Percentiles rank a stretch among this genome's conserved stretches.
These are phyloP conservation scores for Protosalanx chinensis DNA, from an alignment of 2,797 vertebrate species.

Conservation along the genomic window DNA sequence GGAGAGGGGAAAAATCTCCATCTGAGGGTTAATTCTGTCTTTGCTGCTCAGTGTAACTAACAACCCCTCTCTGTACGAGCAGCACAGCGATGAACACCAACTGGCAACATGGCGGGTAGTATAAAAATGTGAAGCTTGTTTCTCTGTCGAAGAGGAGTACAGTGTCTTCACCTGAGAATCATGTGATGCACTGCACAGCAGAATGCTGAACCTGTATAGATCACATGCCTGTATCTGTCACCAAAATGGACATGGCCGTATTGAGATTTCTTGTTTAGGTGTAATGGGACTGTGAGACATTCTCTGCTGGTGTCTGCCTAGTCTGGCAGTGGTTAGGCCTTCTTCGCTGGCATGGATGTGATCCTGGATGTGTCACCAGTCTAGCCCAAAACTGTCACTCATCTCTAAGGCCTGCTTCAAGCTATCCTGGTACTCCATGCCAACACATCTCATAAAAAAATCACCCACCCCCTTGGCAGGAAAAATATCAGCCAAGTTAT, in stretches of 20 bases:
- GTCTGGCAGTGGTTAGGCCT: slow-evolving; percentile 52
- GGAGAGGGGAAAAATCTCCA: no score
- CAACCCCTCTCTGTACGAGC: slow-evolving; percentile 1
- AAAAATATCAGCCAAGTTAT: slow-evolving; percentile 47
- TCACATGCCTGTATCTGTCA: no score
- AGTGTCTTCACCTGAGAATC: slow-evolving; percentile 33
- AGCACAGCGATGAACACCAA: slow-evolving; percentile 54
- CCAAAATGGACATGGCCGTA: no score
- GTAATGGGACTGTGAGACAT: slow-evolving; percentile 21
- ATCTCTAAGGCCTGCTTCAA: slow-evolving; percentile 57
- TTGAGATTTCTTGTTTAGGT: no score
- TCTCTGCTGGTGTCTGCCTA: slow-evolving; percentile 34
- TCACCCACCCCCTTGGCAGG: slow-evolving; percentile 48
- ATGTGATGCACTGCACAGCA: slow-evolving; percentile 28
- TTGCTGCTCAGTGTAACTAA: slow-evolving; percentile 3
- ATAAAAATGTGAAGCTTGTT: slow-evolving; percentile 18
- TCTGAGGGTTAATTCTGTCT: slow-evolving; percentile 31
- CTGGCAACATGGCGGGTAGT: slow-evolving; percentile 39
- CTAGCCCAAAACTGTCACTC: slow-evolving; percentile 74
- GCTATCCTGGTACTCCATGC: slow-evolving; percentile 61
- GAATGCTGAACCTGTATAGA: slow-evolving; percentile 16
- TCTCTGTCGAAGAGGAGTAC: slow-evolving; percentile 1
- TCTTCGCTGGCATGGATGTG: slow-evolving; percentile 56
- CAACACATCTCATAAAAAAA: slow-evolving; percentile 69
- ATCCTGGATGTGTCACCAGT: slow-evolving; percentile 64